Base-by-base conservation (phyloP, 92 coral and sea anemone genomes). In the Epizoanthus illoricatus region DNA sequence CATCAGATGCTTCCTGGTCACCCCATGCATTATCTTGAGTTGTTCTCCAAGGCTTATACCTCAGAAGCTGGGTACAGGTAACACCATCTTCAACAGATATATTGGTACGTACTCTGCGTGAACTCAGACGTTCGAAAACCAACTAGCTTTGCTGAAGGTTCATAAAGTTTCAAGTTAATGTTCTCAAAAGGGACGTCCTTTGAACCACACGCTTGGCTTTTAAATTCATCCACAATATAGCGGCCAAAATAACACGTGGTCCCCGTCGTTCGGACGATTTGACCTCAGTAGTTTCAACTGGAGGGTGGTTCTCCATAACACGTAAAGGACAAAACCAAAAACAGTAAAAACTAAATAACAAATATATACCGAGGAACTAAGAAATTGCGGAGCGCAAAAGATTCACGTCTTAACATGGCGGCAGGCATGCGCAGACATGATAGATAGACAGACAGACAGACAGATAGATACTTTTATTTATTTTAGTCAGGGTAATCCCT, bases 111-210 rank as follows among this genome's bases (percentile, higher is more conserved):
- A 28, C 36, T 28, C 36, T 28, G 36, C 36, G 36, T 2, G 36
- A 28, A 28, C 36, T 85, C 84, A 13, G 84, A 69, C 47, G 88
- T 85, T 55, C 19, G 39, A 57, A 85, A 85, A 7, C 84, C 88
- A 61, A 59, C 80, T 18, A 76, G 19, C 43, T 85, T 85, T 54
- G 88, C 88, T 43, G 47, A 58, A 5, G 88, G 84, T 58, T 82
- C 74, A 28, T 87, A 87, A 3, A 82, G 75, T 20, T 28, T 45
- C 40, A 65, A 65, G 20, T 87, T 64, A 23, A 82, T 36, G 20
- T 41, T 55, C 56, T 82, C 87, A 52, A 73, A 87, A 40, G 86
- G 86, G 6, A 83, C 80, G 6, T 85, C 84, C 55, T 76, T 85
- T 39, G 88, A 75, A n/a, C 55, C 71, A 39, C 3, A 42, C n/a